Conservation (phyloP, 2,797 vertebrate genomes). For the Macroramphosus scolopax region DNA sequence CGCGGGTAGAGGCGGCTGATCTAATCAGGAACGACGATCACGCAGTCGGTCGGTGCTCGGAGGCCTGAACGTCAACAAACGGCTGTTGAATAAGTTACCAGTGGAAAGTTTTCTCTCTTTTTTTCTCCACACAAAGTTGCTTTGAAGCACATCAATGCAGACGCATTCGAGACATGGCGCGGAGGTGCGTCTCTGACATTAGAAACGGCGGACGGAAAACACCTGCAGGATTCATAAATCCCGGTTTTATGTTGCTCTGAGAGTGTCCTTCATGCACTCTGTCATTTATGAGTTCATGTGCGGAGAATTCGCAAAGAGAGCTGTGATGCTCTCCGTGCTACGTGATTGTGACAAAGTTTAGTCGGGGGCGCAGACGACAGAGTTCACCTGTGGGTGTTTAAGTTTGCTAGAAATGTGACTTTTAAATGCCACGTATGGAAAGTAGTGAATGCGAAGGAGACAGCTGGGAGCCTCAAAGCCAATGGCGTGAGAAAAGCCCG, state of each 20-base stretch:
- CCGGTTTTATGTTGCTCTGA: conserved; percentile 29
- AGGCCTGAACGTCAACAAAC: conserved; percentile 22
- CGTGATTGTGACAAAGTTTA: too few species aligned
- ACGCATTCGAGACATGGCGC: too few species aligned
- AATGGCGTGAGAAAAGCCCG: conserved; percentile 50
- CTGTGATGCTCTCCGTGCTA: too few species aligned
- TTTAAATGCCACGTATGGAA: too few species aligned
- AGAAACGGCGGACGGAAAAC: not conserved
- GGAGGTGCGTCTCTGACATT: too few species aligned
- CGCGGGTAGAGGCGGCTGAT: conserved; percentile 20
- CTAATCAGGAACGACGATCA: conserved; percentile 49
- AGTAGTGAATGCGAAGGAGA: conserved; percentile 2
- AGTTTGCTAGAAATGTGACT: too few species aligned
- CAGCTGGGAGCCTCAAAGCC: conserved; percentile 44
- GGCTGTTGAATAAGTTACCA: conserved; percentile 44
- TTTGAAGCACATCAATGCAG: conserved; percentile 11
- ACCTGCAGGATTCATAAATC: conserved; percentile 17
- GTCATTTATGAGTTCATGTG: conserved; percentile 21
- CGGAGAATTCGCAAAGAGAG: too few species aligned
- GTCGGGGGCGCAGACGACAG: too few species aligned
- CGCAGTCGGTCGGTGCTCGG: conserved; percentile 7
- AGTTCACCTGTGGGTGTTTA: too few species aligned
- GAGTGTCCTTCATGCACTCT: conserved; percentile 25
- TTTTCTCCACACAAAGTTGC: conserved; percentile 12
- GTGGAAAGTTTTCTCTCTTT: conserved; percentile 28